Percentiles rank a stretch among this genome's conserved stretches.
These are phyloP conservation scores for Ciconia maguari DNA, from an alignment of 2,113 vertebrate species.

Conservation along the genomic window DNA sequence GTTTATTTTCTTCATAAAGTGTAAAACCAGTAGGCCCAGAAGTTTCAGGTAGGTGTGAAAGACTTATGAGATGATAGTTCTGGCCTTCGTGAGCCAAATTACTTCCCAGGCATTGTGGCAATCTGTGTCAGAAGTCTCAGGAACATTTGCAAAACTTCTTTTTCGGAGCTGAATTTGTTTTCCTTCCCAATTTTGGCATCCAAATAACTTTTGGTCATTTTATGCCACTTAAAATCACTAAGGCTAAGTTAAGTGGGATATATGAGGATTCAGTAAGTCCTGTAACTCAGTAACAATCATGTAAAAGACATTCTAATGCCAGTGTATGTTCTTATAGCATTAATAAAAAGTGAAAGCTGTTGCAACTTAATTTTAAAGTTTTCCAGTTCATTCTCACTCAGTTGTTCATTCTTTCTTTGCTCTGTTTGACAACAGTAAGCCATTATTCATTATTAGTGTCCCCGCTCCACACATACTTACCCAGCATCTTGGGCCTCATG, in stretches of 20 bases:
- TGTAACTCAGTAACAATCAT: not conserved
- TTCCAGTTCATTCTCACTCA: not conserved
- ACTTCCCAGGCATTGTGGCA: not conserved
- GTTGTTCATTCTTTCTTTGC: not conserved
- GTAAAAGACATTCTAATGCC: not conserved
- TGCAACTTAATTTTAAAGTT: not conserved
- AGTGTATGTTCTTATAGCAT: not conserved
- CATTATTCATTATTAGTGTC: not conserved
- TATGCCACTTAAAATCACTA: not conserved
- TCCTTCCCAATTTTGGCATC: not conserved
- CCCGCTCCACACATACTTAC: conserved; percentile 75
- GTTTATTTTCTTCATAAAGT: not conserved
- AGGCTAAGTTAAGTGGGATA: not conserved
- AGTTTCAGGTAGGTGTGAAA: not conserved
- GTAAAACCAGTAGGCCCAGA: not conserved
- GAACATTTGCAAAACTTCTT: not conserved
- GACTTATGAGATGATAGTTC: not conserved
- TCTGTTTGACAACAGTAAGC: not conserved
- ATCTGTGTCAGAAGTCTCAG: not conserved
- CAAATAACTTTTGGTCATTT: not conserved
- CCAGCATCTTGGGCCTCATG: conserved; percentile 99
- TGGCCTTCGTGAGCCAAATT: not conserved
- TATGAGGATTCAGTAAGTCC: not conserved
- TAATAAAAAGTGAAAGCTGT: not conserved
- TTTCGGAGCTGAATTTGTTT: not conserved